Base-by-base conservation (phyloP, 1,140 invertebrate genomes). In the Neuroterus valhalla region DNA sequence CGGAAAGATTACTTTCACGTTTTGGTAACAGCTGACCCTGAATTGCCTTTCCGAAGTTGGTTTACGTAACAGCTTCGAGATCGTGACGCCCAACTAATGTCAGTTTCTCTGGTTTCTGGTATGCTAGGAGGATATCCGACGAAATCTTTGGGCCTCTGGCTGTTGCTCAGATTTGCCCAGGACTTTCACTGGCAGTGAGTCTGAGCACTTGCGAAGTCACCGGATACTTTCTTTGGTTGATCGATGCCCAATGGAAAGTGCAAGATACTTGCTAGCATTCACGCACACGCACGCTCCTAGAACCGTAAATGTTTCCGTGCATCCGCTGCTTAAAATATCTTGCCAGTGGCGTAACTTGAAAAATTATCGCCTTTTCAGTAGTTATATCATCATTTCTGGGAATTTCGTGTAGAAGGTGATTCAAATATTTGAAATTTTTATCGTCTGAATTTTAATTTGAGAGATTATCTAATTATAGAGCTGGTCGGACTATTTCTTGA, bases 221-320 rank as follows among this genome's bases (percentile, higher is more conserved):
- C 79, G 85, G 83, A 89, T 82, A 89, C 88, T 89, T 89, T 89
- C 88, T 89, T 89, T 85, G 84, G 76, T 87, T 82, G 86, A 87
- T 87, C 85, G 86, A 79, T 83, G 82, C 78, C 78, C 83, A 81
- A 86, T 89, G 88, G 88, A 89, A 89, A 89, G 87, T 77, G 71
- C 78, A 62, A 71, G 12, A 55, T 55, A 55, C 52, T 23, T 23
- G 23, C 52, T 21, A 55, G 21, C 52, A 14, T 11, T 31, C 21
- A 14, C 52, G 52, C 52, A 55, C 10, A 55, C 52, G 52, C 52
- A 31, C 52, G 23, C 52, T 55, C 23, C 23, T 26, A 55, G 23
- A 55, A 55, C 12, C 52, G 21, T 55, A 55, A 55, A 55, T 12
- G 52, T 26, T 55, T 55, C 52, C 52, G 52, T 26, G 15, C 52